A percentile compares a stretch with the other conserved stretches of the same genome.
These are phyloP conservation scores for Monochamus alternatus DNA, from an alignment of 2,888 invertebrate genomes.

Conservation along the genomic window DNA sequence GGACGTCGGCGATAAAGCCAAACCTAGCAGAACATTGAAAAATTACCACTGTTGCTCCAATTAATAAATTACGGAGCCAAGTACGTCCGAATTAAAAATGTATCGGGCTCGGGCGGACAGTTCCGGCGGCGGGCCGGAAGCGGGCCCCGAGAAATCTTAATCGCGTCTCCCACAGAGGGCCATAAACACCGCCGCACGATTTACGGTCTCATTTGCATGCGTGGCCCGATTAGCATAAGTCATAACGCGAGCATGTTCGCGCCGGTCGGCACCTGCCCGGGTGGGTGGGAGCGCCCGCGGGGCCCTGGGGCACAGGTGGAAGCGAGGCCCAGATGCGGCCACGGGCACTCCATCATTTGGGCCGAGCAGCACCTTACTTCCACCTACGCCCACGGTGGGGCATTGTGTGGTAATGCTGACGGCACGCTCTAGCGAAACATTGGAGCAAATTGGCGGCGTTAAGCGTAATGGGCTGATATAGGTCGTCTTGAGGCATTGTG, in stretches of 20 bases:
- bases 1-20: no score
- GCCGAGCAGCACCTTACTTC: constrained; percentile 50
- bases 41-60: neutral
- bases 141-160: constrained; percentile 52
- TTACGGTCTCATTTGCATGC: constrained; percentile 54
- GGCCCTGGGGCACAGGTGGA: constrained; percentile 57
- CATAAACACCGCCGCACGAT: constrained; percentile 53
- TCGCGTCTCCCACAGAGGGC: constrained; percentile 48
- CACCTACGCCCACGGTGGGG: constrained; percentile 49
- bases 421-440: constrained; percentile 1
- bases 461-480: no score
- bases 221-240: constrained; percentile 53
- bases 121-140: constrained; percentile 48
- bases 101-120: constrained; percentile 19
- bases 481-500: no score
- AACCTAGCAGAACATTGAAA: no score
- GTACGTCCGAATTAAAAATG: constrained; percentile 5
- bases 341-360: constrained; percentile 54
- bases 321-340: constrained; percentile 41
- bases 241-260: constrained; percentile 51
- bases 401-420: constrained; percentile 37
- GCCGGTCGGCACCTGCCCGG: constrained; percentile 46
- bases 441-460: constrained; percentile 13
- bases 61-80: neutral
- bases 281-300: constrained; percentile 50